These are phyloP conservation scores for Dryocosmus kuriphilus DNA, from an alignment of 2,888 invertebrate species.

Conservation along the genomic window DNA sequence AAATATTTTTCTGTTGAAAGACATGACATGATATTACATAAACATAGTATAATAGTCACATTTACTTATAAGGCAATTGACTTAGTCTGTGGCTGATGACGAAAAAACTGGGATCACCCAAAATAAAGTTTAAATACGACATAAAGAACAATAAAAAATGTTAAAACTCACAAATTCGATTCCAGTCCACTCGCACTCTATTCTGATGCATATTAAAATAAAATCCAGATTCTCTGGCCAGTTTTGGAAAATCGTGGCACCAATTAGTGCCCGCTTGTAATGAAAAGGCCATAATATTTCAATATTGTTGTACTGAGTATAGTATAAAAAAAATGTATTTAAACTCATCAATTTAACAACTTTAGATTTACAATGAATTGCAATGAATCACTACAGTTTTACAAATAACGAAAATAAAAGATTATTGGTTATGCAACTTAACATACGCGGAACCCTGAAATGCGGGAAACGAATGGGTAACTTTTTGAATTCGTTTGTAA, in stretches of 20 bases:
- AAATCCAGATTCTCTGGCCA: slow-evolving; percentile 85
- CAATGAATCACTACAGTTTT: not conserved
- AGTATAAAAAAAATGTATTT: not conserved
- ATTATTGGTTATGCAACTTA: not conserved
- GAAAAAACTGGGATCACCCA: too few species aligned
- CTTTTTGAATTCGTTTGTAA: not conserved
- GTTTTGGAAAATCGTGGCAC: slow-evolving; percentile 84
- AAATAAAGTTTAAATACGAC: too few species aligned
- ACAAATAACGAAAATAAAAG: not conserved
- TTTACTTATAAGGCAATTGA: too few species aligned
- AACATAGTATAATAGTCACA: too few species aligned
- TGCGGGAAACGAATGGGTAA: not conserved
- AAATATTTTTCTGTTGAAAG: too few species aligned
- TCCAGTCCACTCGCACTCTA: slow-evolving; percentile 82
- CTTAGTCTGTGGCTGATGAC: too few species aligned
- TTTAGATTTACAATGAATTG: not conserved
- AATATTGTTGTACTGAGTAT: not conserved
- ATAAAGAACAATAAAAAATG: too few species aligned
- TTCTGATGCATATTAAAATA: slow-evolving; percentile 82
- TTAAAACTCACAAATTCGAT: slow-evolving; percentile 82
- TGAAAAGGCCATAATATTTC: slow-evolving; percentile 70
- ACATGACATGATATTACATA: too few species aligned
- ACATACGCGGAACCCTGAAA: not conserved
- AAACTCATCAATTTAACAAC: not conserved
- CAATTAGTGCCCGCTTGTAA: slow-evolving; percentile 76